Evolutionary conservation across 1,140 invertebrate species (phyloP).

Genomic region (Pachyrhynchus sulphureomaculatus): DNA sequence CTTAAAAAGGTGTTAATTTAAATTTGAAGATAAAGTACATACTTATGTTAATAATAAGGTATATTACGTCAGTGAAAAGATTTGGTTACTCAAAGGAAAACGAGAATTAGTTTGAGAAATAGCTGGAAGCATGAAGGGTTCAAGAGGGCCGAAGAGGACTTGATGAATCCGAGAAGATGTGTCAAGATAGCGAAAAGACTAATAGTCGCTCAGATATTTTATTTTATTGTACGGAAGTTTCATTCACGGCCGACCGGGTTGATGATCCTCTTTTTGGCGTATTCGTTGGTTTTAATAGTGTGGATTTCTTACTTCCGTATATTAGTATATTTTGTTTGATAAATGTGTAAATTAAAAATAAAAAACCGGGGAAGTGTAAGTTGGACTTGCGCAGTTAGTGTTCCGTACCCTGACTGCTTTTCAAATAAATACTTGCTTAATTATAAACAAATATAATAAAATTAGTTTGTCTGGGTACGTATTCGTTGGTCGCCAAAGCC

Average conservation of each 20-base stretch:
- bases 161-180: constrained; percentile 25
- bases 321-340: too few relatives aligned
- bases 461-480: too few relatives aligned
- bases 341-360: too few relatives aligned
- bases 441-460: too few relatives aligned
- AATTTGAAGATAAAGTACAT: not conserved
- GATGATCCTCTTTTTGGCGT: not conserved
- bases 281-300: not conserved
- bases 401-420: too few relatives aligned
- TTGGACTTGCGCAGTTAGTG: too few relatives aligned
- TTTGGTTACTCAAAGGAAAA: constrained; percentile 18
- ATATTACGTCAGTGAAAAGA: constrained; percentile 4
- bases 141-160: constrained; percentile 12
- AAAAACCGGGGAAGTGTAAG: too few relatives aligned
- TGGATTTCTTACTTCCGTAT: too few relatives aligned
- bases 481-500: too few relatives aligned
- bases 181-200: constrained; percentile 29
- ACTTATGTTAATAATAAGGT: constrained; percentile 1
- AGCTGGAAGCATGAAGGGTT: constrained; percentile 22
- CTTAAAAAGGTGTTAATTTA: too few relatives aligned
- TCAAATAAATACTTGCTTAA: too few relatives aligned
- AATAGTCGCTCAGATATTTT: constrained; percentile 26
- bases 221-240: constrained; percentile 23
- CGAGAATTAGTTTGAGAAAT: constrained; percentile 28
- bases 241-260: not conserved